phyloP scores from a whole-genome alignment of 1,140 invertebrate genomes.

The Anastrepha ludens region DNA sequence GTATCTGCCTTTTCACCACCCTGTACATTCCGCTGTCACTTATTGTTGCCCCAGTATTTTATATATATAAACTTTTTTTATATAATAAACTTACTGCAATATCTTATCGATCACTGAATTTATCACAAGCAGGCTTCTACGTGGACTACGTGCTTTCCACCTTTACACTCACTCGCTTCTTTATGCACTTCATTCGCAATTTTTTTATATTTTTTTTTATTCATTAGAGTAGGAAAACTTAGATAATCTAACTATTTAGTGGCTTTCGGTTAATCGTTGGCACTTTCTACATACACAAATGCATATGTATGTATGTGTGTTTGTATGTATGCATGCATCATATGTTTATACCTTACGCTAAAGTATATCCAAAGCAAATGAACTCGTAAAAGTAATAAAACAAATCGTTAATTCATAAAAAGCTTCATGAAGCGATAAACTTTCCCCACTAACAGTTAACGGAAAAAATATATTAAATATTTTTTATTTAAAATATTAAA shows the following conservation, averaged over 20 bases:
- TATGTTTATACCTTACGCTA: too few species aligned
- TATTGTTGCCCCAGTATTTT: too few species aligned
- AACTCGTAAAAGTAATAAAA: neutral
- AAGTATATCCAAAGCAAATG: neutral
- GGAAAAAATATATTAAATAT: too few species aligned
- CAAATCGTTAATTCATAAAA: conserved; percentile 4
- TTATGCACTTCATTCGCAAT: neutral
- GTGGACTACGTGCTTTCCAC: conserved; percentile 10
- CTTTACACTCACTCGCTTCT: neutral
- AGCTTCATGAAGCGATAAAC: neutral
- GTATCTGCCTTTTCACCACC: too few species aligned
- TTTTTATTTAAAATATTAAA: too few species aligned
- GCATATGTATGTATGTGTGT: neutral
- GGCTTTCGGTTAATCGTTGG: neutral
- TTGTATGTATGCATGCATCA: neutral
- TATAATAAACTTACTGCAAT: neutral
- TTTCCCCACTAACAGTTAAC: neutral
- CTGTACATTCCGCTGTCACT: too few species aligned
- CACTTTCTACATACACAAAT: neutral
- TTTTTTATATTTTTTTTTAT: neutral
- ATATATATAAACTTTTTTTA: too few species aligned
- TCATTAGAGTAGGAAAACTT: neutral
- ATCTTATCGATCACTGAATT: conserved; percentile 9
- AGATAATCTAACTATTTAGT: neutral
- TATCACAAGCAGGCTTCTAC: neutral